A percentile compares a stretch with the other conserved stretches of the same genome.
Conservation (phyloP, 2,113 vertebrate species). For the Caranx melampygus region DNA sequence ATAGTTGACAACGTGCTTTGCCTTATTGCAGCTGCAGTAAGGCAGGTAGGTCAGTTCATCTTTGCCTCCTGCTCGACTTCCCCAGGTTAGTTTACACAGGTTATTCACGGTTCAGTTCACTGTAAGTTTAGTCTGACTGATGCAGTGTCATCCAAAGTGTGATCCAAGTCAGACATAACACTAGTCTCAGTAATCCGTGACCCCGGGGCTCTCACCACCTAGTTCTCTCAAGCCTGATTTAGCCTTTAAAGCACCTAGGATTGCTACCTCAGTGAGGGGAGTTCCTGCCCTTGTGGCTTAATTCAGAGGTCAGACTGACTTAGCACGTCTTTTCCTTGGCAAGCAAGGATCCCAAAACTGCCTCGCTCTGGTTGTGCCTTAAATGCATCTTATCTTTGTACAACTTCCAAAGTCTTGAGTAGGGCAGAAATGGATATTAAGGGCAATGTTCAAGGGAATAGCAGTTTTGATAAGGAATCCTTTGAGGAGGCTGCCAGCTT, state of each 20-base stretch:
- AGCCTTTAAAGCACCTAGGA: conserved; percentile 24
- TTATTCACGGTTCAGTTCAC: neutral
- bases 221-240: conserved; percentile 35
- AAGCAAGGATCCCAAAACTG: neutral
- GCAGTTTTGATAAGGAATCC: conserved; percentile 33
- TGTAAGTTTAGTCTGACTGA: conserved; percentile 11
- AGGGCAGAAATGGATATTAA: neutral
- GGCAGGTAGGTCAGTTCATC: neutral
- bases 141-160: conserved; percentile 8
- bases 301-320: conserved; percentile 9
- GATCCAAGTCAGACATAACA: conserved; percentile 35
- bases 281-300: conserved; percentile 25
- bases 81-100: neutral
- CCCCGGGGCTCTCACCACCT: conserved; percentile 7
- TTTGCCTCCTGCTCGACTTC: conserved; percentile 4
- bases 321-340: neutral
- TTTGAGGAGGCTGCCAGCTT: conserved; percentile 20
- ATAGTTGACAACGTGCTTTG: neutral
- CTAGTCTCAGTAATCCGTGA: conserved; percentile 29
- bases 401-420: conserved; percentile 23
- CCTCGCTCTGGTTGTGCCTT: neutral
- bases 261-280: conserved; percentile 5
- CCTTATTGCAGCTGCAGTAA: neutral
- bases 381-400: conserved; percentile 45
- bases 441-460: conserved; percentile 56